Evolutionary conservation across 1,140 invertebrate species (phyloP), one percentile per base, ranked within the genome.

Genomic region (Heliconius eleuchia): DNA sequence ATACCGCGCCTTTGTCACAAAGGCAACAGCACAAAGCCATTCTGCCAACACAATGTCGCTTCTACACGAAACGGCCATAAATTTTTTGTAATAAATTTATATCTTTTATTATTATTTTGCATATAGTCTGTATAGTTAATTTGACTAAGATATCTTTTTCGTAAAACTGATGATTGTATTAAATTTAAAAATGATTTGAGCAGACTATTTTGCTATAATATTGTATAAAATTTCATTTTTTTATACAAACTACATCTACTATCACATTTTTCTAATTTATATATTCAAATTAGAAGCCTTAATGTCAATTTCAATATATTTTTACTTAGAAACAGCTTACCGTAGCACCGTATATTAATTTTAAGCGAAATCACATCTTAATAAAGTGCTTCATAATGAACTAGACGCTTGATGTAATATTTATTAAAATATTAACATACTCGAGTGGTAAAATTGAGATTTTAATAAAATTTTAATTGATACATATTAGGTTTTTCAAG

Each of bases 391-490:
- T 74, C 27, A 37, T 82, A 80, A 83, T 78, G 74, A 84, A 82
- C 73, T 76, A 75, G 79, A 80, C 72, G 79, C 71, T 88, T 92
- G 90, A 92, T 91, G 89, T 91, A 91, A 90, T 89, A 76, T 89
- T 91, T 92, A 94, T 92, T 71, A 37, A 77, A 91, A 87, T 81
- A 75, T 84, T 86, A 86, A 89, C 84, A 88, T 85, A 83, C 73
- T 86, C 37, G 81, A 91, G 91, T 83, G 74, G 85, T 88, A 81
- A 86, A 88, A 88, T 89, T 85, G 78, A 83, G 85, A 72, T 85
- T 89, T 89, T 93, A 92, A 93, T 93, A 92, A 92, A 91, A 92
- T 92, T 89, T 92, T 93, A 94, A 94, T 94, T 92, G 91, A 94
- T 90, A 93, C 87, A 88, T 94, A 94, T 94, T 91, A 94, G 88